Percentiles rank a stretch among this genome's conserved stretches.
These are phyloP conservation scores for Mycalesis mineus DNA, from an alignment of 2,888 invertebrate species.

Conservation along the genomic window DNA sequence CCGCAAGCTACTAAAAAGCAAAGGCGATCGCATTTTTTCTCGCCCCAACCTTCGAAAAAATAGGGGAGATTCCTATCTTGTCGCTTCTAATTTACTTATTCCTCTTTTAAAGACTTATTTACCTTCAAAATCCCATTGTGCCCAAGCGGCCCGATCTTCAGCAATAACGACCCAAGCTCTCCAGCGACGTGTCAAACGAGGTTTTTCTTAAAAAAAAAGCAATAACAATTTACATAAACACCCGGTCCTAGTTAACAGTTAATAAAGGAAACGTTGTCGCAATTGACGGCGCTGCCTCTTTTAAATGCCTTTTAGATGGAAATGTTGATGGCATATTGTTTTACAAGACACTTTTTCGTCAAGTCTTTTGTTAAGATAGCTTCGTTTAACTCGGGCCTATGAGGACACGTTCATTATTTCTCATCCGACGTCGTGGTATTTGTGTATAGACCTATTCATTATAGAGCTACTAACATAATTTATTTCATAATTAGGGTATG, in stretches of 20 bases:
- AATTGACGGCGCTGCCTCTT: slow-evolving; percentile 64
- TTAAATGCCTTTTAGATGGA: slow-evolving; percentile 70
- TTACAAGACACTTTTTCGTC: slow-evolving; percentile 54
- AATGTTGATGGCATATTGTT: slow-evolving; percentile 69
- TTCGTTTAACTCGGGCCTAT: slow-evolving; percentile 35
- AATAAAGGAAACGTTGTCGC: slow-evolving; percentile 74
- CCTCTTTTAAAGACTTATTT: slow-evolving; percentile 86
- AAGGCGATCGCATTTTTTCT: slow-evolving; percentile 74
- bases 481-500: too few relatives aligned
- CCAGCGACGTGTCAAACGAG: slow-evolving; percentile 70
- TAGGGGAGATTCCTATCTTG: slow-evolving; percentile 87
- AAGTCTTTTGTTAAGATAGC: slow-evolving; percentile 34
- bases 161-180: slow-evolving; percentile 64
- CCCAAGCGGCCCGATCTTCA: slow-evolving; percentile 60
- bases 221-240: slow-evolving; percentile 79
- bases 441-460: neutral
- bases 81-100: slow-evolving; percentile 89
- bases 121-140: slow-evolving; percentile 80
- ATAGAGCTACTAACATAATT: too few relatives aligned
- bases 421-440: slow-evolving; percentile 3
- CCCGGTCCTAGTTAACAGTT: slow-evolving; percentile 76
- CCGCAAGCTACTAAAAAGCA: slow-evolving; percentile 43
- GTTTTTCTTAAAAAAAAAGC: slow-evolving; percentile 70
- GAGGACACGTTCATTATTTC: slow-evolving; percentile 24
- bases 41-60: slow-evolving; percentile 70